Percentiles rank a stretch among this genome's conserved stretches.
Conservation (phyloP, 1,140 invertebrate genomes). For the Drosophila sp. region DNA sequence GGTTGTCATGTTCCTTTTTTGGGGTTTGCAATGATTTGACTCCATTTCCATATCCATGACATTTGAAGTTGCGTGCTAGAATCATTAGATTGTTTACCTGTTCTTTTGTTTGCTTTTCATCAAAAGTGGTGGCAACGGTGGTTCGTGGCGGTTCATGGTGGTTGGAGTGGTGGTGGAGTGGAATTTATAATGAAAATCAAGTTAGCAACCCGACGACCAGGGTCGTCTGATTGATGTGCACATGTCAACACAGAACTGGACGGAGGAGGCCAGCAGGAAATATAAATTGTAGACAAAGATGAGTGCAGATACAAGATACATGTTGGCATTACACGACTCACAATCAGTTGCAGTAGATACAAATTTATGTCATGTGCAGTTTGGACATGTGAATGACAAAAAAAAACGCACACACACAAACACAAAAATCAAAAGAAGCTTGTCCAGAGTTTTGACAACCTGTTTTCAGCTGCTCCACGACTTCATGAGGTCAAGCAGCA, state of each 20-base stretch:
- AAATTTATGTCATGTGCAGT: constrained; percentile 74
- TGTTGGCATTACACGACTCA: constrained; percentile 58
- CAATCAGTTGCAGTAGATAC: constrained; percentile 65
- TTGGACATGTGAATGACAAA: constrained; percentile 59
- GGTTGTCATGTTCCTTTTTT: not conserved
- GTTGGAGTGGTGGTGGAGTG: not conserved
- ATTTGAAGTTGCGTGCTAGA: constrained; percentile 63
- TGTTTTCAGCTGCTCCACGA: constrained; percentile 34
- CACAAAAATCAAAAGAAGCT: constrained; percentile 11
- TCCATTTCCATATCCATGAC: constrained; percentile 24
- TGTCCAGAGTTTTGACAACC: constrained; percentile 65
- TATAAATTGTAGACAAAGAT: constrained; percentile 75
- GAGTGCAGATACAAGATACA: constrained; percentile 55
- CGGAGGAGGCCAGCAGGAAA: constrained; percentile 49
- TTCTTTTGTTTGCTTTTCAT: constrained; percentile 30
- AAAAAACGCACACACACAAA: not conserved
- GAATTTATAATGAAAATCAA: constrained; percentile 63
- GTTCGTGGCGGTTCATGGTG: not conserved
- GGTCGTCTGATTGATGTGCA: constrained; percentile 69
- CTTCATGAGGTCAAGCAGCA: constrained; percentile 27
- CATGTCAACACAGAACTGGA: constrained; percentile 58
- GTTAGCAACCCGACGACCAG: constrained; percentile 36
- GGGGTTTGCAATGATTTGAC: constrained; percentile 9
- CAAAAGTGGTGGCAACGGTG: constrained; percentile 2
- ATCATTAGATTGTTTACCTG: constrained; percentile 74